phyloP scores from a whole-genome alignment of 2,113 vertebrate species.

The Girardinichthys multiradiatus region DNA sequence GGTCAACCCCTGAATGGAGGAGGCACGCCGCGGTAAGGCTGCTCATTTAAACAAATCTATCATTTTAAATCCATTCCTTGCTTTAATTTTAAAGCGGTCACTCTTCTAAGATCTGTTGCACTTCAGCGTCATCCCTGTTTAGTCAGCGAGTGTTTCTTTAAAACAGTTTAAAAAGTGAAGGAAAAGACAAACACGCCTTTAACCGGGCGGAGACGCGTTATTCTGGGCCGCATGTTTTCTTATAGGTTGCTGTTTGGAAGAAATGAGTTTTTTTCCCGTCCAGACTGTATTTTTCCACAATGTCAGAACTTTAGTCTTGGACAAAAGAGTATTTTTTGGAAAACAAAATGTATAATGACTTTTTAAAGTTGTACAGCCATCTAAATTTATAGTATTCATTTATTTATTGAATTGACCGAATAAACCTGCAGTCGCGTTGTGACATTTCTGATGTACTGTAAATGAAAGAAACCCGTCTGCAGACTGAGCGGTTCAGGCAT shows the following conservation, averaged over 20 bases:
- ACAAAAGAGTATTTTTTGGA: background rate
- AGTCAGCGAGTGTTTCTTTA: background rate
- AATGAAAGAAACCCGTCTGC: no score
- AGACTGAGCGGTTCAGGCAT: no score
- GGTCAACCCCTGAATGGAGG: conserved; percentile 36
- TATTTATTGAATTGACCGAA: background rate
- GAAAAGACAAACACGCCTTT: background rate
- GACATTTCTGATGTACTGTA: no score
- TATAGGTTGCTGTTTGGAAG: no score
- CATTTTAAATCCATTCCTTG: background rate
- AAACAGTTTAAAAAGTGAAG: background rate
- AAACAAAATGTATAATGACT: no score
- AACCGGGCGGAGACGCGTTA: background rate
- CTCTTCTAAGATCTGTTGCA: background rate
- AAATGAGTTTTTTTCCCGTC: background rate
- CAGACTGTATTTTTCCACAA: background rate
- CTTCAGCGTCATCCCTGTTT: background rate
- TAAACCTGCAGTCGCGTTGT: background rate
- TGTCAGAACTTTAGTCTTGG: background rate
- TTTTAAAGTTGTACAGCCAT: background rate
- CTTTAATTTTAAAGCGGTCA: background rate
- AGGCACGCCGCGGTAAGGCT: conserved; percentile 50
- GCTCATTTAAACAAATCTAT: background rate
- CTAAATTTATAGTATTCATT: background rate
- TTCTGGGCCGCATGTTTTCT: background rate